Evolutionary conservation across 2,113 vertebrate genomes (phyloP).

Genomic region (pig (Sus scrofa)): DNA sequence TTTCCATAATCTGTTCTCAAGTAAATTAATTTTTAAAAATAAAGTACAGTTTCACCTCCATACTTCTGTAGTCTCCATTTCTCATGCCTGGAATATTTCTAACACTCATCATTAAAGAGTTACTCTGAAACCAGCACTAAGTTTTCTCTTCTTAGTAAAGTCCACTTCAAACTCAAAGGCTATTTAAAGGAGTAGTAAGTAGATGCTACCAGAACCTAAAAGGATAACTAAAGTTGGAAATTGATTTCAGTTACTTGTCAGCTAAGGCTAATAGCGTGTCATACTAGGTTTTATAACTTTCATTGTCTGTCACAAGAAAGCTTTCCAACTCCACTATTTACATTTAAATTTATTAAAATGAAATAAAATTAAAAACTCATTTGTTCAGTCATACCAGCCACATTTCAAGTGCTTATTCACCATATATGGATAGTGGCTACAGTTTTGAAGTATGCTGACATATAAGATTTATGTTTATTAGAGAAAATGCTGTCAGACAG

Average conservation of each 20-base stretch:
- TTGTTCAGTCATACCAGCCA: not conserved
- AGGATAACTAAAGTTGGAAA: not conserved
- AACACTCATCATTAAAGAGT: not conserved
- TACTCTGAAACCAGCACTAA: not conserved
- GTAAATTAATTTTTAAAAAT: not conserved
- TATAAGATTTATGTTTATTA: not conserved
- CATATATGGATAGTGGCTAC: not conserved
- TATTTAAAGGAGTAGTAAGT: not conserved
- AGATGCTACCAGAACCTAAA: not conserved
- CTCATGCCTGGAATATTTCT: not conserved
- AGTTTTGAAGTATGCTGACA: not conserved
- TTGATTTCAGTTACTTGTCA: not conserved
- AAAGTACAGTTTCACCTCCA: not conserved
- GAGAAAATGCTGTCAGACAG: not conserved
- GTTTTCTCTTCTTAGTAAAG: not conserved
- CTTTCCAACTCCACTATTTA: not conserved
- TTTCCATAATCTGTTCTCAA: not conserved
- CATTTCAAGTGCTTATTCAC: not conserved
- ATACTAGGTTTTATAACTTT: not conserved
- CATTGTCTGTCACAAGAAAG: not conserved
- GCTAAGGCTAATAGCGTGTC: not conserved
- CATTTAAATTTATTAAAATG: not conserved
- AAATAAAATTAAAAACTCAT: not conserved
- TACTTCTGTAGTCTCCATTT: not conserved
- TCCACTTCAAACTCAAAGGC: not conserved